A percentile compares a stretch with the other conserved stretches of the same genome.
Conservation (phyloP, 2,797 vertebrate species). For the Labeo calbasu region DNA sequence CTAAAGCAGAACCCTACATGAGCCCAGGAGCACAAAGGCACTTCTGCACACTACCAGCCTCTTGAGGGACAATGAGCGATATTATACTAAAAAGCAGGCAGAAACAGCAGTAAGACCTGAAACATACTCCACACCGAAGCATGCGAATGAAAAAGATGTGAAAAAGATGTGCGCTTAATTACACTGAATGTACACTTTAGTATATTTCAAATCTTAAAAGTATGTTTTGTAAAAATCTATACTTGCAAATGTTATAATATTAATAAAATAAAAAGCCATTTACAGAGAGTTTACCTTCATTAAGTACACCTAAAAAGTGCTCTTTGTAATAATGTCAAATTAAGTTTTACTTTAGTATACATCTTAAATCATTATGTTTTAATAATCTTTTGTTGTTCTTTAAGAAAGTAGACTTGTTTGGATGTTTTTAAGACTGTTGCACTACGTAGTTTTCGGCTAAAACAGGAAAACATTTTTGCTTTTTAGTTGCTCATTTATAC, state of each 20-base stretch:
- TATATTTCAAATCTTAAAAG: neutral
- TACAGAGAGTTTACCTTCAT: neutral
- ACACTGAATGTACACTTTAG: neutral
- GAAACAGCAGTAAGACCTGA: constrained; percentile 19
- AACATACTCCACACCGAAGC: neutral
- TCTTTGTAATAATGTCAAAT: neutral
- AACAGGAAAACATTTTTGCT: neutral
- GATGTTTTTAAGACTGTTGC: neutral
- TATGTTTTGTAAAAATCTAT: neutral
- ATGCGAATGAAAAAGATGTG: neutral
- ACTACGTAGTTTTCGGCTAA: neutral
- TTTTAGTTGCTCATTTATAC: neutral
- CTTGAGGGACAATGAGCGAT: constrained; percentile 33
- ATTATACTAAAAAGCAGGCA: constrained; percentile 21
- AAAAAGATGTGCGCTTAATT: neutral
- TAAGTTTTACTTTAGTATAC: neutral
- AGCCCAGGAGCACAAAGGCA: constrained; percentile 63
- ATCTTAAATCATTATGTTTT: neutral
- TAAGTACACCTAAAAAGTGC: neutral
- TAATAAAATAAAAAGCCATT: neutral
- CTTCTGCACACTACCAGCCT: constrained; percentile 70
- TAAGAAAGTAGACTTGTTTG: neutral
- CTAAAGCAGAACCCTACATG: constrained; percentile 65
- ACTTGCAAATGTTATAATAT: neutral
- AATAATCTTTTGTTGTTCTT: neutral